Base-by-base conservation (phyloP, 2,797 vertebrate genomes). In the Dallia pectoralis region DNA sequence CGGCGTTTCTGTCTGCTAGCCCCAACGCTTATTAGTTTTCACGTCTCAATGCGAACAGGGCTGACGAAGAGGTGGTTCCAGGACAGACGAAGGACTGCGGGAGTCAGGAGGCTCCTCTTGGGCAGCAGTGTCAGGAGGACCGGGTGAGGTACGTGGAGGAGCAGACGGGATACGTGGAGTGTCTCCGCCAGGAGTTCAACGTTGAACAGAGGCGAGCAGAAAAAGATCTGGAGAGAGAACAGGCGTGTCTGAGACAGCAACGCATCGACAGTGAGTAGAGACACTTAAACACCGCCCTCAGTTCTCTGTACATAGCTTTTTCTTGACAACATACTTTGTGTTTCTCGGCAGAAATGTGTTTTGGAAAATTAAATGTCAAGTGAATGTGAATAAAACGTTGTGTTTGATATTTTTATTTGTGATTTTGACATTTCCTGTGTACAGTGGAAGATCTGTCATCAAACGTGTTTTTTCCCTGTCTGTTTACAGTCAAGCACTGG, bases 401-500 rank as follows among this genome's bases (percentile, higher is more conserved):
- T 44, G 11, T 44, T 44, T 44, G 40, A 44, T 12, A 44, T 44
- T 40, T 2, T 40, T 40, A 9, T 40, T 40, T 2, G 40, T 7
- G 12, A 14, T 44, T 44, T 40, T 40, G 36, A 40, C 36, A 40
- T 40, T n/a, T n/a, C n/a, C n/a, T n/a, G n/a, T n/a, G n/a, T 44
- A 44, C 9, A 12, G 40, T 44, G 11, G 40, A 44, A 44, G 9
- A 44, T 44, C 5, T 44, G 14, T 11, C 40, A 14, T 12, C 5
- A 44, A 44, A 12, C 40, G 9, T 40, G 36, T 44, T 9, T 44
- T 44, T 22, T 71, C 16, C 7, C 61, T 44, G 40, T 30, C 70
- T 82, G 79, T 67, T 75, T 81, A 74, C 86, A 99, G 98, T 96
- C 79, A 91, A 95, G 76, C 93, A 93, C 90, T 96, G 95, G 95